Conservation (phyloP, 2,888 invertebrate genomes). For the Coelopa pilipes region DNA sequence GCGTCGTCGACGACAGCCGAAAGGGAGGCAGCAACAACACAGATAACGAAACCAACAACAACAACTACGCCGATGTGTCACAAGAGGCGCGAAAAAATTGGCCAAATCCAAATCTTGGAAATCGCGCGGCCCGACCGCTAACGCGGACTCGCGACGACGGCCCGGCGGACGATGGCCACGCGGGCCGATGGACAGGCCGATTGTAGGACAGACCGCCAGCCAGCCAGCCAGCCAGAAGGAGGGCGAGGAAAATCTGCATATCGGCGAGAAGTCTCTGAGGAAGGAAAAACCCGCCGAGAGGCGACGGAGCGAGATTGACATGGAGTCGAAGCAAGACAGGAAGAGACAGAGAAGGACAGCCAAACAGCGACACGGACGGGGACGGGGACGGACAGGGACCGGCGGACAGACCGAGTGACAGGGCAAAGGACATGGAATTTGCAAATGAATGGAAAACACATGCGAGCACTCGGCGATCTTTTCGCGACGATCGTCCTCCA, state of each 20-base stretch:
- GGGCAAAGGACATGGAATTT: slow-evolving; percentile 20
- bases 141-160: not conserved
- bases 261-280: slow-evolving; percentile 22
- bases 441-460: slow-evolving; percentile 35
- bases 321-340: too few relatives aligned
- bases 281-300: too few relatives aligned
- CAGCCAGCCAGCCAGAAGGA: slow-evolving; percentile 19
- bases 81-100: slow-evolving; percentile 35
- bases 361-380: too few relatives aligned
- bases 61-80: slow-evolving; percentile 28
- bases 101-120: slow-evolving; percentile 39
- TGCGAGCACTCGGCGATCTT: not conserved
- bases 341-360: too few relatives aligned
- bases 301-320: not conserved
- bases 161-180: slow-evolving; percentile 11
- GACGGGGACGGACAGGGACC: not conserved
- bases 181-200: too few relatives aligned
- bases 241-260: slow-evolving; percentile 36
- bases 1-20: not conserved
- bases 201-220: not conserved
- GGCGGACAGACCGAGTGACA: not conserved
- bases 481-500: not conserved
- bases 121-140: slow-evolving; percentile 32
- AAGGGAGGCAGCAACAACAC: not conserved
- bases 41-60: not conserved